Conservation (phyloP, 2,797 vertebrate species). For the Fistularia tabacaria region DNA sequence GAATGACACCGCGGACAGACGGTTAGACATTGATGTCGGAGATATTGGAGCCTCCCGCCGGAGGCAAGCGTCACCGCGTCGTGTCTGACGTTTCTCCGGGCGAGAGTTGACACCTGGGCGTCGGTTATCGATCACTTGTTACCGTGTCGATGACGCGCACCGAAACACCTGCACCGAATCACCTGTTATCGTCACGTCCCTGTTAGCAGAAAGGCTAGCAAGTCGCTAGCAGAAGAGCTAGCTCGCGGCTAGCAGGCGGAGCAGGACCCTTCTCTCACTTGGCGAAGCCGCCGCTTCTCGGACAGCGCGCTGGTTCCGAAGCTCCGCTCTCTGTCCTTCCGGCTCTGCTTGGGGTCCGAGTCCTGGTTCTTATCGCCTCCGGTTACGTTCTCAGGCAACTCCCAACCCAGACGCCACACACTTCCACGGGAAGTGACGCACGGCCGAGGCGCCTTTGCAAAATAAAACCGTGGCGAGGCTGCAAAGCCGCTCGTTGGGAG, state of each 20-base stretch:
- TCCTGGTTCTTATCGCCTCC: background rate
- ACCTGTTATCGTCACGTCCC: conserved; percentile 29
- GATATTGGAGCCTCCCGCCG: too few relatives aligned
- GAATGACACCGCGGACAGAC: too few relatives aligned
- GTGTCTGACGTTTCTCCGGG: too few relatives aligned
- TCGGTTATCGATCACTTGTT: too few relatives aligned
- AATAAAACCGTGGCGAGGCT: background rate
- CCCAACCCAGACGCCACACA: conserved; percentile 34
- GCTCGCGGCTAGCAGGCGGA: background rate
- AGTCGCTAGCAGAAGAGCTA: conserved; percentile 10
- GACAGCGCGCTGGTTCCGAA: too few relatives aligned
- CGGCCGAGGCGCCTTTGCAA: background rate
- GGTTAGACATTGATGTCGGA: too few relatives aligned
- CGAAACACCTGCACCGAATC: conserved; percentile 4
- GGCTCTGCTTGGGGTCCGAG: conserved; percentile 1
- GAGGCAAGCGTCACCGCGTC: too few relatives aligned
- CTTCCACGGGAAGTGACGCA: conserved; percentile 48
- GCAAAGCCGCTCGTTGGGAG: too few relatives aligned
- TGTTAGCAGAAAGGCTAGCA: conserved; percentile 10
- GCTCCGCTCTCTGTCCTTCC: background rate
- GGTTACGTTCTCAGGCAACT: conserved; percentile 38
- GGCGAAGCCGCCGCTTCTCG: too few relatives aligned
- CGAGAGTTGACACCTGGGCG: too few relatives aligned
- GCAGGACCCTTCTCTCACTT: background rate
- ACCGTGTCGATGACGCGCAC: background rate